A percentile compares a stretch with the other conserved stretches of the same genome.
phyloP scores from a whole-genome alignment of 2,797 vertebrate species.

The Anguilla megastoma region DNA sequence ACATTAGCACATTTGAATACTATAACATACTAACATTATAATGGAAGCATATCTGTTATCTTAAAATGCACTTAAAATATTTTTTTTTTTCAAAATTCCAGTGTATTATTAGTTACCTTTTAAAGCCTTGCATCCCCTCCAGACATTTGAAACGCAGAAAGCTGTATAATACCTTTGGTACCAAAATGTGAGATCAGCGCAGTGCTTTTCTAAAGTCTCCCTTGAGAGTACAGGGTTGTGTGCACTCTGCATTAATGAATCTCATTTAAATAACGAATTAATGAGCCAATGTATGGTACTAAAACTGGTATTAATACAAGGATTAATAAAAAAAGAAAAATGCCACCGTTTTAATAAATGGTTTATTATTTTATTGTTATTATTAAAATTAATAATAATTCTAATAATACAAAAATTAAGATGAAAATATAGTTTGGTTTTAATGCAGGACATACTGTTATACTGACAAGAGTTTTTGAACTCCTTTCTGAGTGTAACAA shows the following conservation, averaged over 20 bases:
- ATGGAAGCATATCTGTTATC: neutral
- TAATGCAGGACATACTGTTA: neutral
- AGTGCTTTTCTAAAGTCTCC: slow-evolving; percentile 20
- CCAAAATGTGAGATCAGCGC: slow-evolving; percentile 20
- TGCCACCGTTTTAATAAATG: neutral
- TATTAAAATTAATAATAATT: neutral
- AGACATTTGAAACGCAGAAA: slow-evolving; percentile 15
- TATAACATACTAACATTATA: neutral
- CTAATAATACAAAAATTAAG: neutral
- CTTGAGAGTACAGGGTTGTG: slow-evolving; percentile 6
- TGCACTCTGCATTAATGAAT: slow-evolving; percentile 28
- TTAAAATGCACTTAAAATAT: neutral
- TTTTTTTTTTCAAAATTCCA: neutral
- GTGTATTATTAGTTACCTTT: slow-evolving; percentile 18
- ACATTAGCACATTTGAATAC: neutral
- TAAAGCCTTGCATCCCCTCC: slow-evolving; percentile 4
- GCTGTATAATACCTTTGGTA: slow-evolving; percentile 22
- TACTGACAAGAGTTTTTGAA: neutral
- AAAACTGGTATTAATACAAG: slow-evolving; percentile 24
- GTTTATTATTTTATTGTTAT: neutral
- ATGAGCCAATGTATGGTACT: slow-evolving; percentile 20
- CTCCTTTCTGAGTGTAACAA: neutral
- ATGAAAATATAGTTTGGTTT: neutral
- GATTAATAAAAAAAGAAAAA: slow-evolving; percentile 24
- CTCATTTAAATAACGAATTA: slow-evolving; percentile 32